Base-by-base conservation (phyloP, 2,113 vertebrate genomes). In the Sporophila hypoxantha region DNA sequence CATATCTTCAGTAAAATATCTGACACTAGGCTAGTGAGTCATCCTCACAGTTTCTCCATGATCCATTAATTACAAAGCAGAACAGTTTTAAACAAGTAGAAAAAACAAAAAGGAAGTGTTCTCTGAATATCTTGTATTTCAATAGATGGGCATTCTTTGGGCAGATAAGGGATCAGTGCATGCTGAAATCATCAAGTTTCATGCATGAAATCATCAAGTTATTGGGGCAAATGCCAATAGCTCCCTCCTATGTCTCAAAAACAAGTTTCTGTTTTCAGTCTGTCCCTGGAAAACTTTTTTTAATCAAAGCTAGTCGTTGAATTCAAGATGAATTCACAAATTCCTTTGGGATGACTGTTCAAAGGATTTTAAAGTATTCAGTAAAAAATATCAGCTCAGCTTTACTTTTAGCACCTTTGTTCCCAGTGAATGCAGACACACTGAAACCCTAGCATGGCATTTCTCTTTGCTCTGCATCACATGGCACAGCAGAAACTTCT, bases 331-430 rank as follows among this genome's bases (percentile, higher is more conserved):
- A 95, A 91, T 83, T 91, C 2, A 49, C 83, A 91, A 50, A 92
- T 92, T 86, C 70, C 50, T 86, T 84, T 83, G 70, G 46, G 53
- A 57, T 82, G 73, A 79, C 50, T 65, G 32, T 87, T 88, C 64
- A 92, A 88, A 91, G 76, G 74, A 87, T 87, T 91, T 88, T 74
- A 29, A 88, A 82, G 67, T 73, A 69, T 76, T 87, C 70, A 82
- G 75, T 87, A 78, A 90, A 91, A 95, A 94, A 82, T 76, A 92
- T 57, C 60, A 91, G 80, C 83, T 91, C 93, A 92, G 85, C 85
- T 92, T 89, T 91, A 78, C 80, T 91, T 85, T 62, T 52, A 55
- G 76, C 66, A 92, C 66, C 67, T 87, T 91, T 93, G 76, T 87
- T 92, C n/a, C 39, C 67, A n/a, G n/a, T 61, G 74, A 93, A 89